Evolutionary conservation across 2,113 vertebrate species (phyloP), one percentile per base, ranked within the genome.

Genomic region (Dromiciops gliroides): DNA sequence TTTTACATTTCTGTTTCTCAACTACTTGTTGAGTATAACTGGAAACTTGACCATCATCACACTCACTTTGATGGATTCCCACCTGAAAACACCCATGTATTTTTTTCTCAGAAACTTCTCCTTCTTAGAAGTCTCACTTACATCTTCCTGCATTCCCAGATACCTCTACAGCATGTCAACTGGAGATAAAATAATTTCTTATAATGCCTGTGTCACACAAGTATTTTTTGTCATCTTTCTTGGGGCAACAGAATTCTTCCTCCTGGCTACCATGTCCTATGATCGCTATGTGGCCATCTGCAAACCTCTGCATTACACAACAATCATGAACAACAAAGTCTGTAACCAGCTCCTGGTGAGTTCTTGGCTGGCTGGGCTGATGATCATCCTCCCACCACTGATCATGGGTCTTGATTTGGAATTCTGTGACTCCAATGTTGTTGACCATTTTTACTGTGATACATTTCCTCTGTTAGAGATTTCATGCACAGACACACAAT

Each of bases 71-170:
- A 49, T 67, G 47, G 95, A 97, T 53, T 91, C 91, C 28, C 93
- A 93, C 28, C 95, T 98, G 51, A 96, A 97, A 67, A 96, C 94
- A 14, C 92, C 97, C 26, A 97, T 97, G 97, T 97, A 97, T 88
- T 96, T 96, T 67, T 97, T 97, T 75, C 94, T 97, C n/a, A 94
- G 95, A 89, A 97, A 98, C 91, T 48, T 98, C 52, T 97, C 97
- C 44, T 94, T 93, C 91, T 94, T 96, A 47, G 96, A 97, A 93
- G 92, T 97, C 22, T 95, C 92, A 91, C 96, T 97, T 50, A 97
- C 96, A 52, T 94, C 94, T 48, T 96, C 92, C 10, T 97, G 95
- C n/a, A 51, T 97, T 24, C 96, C 97, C 49, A 97, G 92, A 93
- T 97, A 97, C n/a, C 67, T 98, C 16, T 91, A 75, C 60, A 94